phyloP scores from a whole-genome alignment of 2,797 vertebrate species.

The Liparis tanakae region DNA sequence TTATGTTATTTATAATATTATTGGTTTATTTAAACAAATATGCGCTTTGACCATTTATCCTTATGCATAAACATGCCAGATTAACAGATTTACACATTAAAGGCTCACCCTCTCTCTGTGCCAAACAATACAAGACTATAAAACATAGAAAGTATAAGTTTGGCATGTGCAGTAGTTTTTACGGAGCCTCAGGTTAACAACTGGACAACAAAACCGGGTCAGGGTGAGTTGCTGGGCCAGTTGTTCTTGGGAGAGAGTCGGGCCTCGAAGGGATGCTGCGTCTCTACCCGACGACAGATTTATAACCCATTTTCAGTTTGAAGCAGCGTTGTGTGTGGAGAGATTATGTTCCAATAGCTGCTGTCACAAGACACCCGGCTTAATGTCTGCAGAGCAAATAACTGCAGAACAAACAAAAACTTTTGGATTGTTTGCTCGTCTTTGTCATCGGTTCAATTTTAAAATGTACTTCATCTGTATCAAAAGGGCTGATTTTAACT shows the following conservation, averaged over 20 bases:
- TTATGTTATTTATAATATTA: no score
- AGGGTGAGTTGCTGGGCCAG: background rate
- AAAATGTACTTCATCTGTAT: background rate
- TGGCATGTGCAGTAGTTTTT: background rate
- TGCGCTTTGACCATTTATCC: background rate
- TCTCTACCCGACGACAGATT: slow-evolving; percentile 5
- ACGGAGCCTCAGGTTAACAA: background rate
- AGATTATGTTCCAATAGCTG: slow-evolving; percentile 11
- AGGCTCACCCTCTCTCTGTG: background rate
- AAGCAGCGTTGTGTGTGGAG: slow-evolving; percentile 1
- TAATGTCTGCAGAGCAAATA: slow-evolving; percentile 9
- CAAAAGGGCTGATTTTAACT: background rate
- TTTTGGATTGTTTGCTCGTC: background rate
- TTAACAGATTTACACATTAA: background rate
- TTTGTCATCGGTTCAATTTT: background rate
- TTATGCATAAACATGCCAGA: background rate
- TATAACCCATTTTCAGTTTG: background rate
- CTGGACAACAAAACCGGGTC: background rate
- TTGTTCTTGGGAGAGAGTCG: background rate
- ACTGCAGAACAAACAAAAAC: slow-evolving; percentile 1
- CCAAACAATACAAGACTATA: background rate
- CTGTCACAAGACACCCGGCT: background rate
- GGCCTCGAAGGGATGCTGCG: background rate
- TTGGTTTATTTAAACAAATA: background rate
- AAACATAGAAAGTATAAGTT: background rate